Evolutionary conservation across 2,797 vertebrate species (phyloP), one percentile per base, ranked within the genome.

Genomic region (Tokudaia muenninki): DNA sequence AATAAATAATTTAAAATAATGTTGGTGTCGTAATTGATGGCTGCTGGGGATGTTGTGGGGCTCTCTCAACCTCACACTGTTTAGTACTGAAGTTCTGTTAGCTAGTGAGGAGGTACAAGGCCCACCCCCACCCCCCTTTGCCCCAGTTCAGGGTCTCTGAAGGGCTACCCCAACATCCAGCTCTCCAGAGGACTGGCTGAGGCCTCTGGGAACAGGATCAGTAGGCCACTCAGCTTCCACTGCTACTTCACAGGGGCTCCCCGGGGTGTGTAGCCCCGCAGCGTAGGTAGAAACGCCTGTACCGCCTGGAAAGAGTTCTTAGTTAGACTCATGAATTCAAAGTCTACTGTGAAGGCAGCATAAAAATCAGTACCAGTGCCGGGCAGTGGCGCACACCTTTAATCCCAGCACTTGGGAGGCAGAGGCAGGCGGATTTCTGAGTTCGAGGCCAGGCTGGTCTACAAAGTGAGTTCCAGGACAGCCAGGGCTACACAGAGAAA

Each of bases 1-100:
- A 98, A 98, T 98, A 80, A 97, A 95, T 96, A 77, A 97, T 97
- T 97, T 95, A 94, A 97, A 97, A 93, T 91, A 81, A 90, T 4
- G 7, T 29, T 75, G 50, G 86, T 59, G 63, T 96, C 90, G 1
- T 97, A 63, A 31, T 94, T 97, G 81, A 41, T 52, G 65, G 72
- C 22, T 22, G 14, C 1, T 6, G 17, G 29, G 16, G 37, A 0
- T 57, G 10, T 31, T 34, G 16, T 13, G 77, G 77, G 21, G 7
- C 6, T 9, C 8, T 65, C 59, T 79, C 19, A 9, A 10, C 34
- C 24, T 16, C 17, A 1, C 29, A 1, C 47, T 57, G 47, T 6
- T 47, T 22, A 52, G 34, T 10, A 37, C 44, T 0, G 0, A 29
- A 79, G 14, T 2, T 22, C 50, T 41, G 37, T 57, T 52, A 90